Conservation (phyloP, 2,888 invertebrate species). For the Rugalucina vietnamica region DNA sequence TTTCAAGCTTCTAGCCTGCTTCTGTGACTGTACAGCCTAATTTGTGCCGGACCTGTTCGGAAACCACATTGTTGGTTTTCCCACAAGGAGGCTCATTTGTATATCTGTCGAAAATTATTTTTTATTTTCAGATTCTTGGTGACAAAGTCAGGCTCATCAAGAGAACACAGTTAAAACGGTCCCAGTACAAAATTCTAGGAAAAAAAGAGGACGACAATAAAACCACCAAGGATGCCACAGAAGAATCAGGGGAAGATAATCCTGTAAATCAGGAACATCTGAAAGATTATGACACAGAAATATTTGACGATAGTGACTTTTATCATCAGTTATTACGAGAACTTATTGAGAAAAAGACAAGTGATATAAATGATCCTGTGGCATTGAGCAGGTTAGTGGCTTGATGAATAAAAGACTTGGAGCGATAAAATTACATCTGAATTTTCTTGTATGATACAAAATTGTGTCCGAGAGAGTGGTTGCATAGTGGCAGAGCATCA, state of each 20-base stretch:
- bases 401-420: too few relatives aligned
- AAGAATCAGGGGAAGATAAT: constrained; percentile 44
- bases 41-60: too few relatives aligned
- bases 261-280: constrained; percentile 17
- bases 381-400: constrained; percentile 88
- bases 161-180: constrained; percentile 92
- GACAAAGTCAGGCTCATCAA: constrained; percentile 91
- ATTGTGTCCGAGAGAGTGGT: too few relatives aligned
- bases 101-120: too few relatives aligned
- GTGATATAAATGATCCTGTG: constrained; percentile 92
- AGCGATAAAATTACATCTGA: too few relatives aligned
- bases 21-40: too few relatives aligned
- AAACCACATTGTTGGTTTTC: too few relatives aligned
- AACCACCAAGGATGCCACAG: constrained; percentile 45
- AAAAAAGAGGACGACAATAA: constrained; percentile 49
- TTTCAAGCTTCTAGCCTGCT: too few relatives aligned
- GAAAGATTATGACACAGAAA: constrained; percentile 89
- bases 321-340: constrained; percentile 97
- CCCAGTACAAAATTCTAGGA: constrained; percentile 86
- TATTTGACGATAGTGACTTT: constrained; percentile 98
- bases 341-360: constrained; percentile 95
- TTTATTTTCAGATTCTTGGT: constrained; percentile 86
- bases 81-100: too few relatives aligned
- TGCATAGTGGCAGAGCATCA: too few relatives aligned
- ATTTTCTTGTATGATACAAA: too few relatives aligned